Percentiles rank a stretch among this genome's conserved stretches.
These are phyloP conservation scores for Sarcophaga rosellei DNA, from an alignment of 2,888 invertebrate genomes.

Conservation along the genomic window DNA sequence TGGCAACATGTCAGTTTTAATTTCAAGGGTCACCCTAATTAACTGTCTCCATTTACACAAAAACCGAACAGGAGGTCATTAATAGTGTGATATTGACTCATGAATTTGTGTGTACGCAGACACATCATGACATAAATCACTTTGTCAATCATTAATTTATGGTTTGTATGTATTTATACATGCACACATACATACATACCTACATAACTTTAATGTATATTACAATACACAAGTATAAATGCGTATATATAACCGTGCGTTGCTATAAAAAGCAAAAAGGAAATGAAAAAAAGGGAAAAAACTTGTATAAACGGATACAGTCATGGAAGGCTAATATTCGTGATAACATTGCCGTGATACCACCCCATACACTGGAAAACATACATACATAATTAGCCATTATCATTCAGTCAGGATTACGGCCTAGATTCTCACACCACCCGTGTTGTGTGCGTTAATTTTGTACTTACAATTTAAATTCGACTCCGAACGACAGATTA, in stretches of 20 bases:
- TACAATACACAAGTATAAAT: neutral
- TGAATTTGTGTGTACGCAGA: neutral
- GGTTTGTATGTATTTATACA: conserved; percentile 39
- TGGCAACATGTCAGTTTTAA: too few species aligned
- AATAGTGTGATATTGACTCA: conserved; percentile 43
- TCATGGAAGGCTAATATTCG: too few species aligned
- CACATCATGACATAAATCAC: conserved; percentile 58
- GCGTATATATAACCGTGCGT: neutral
- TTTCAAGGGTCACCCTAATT: neutral
- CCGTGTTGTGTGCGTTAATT: too few species aligned
- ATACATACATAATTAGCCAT: too few species aligned
- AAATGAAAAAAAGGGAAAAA: neutral
- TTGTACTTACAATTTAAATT: too few species aligned
- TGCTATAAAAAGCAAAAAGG: neutral
- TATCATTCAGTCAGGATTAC: too few species aligned
- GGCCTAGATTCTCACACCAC: too few species aligned
- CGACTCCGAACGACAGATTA: too few species aligned
- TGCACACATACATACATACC: neutral
- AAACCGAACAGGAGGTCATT: neutral
- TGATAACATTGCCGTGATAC: too few species aligned
- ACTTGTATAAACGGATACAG: too few species aligned
- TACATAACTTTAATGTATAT: neutral
- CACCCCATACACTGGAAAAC: too few species aligned
- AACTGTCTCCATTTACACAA: neutral
- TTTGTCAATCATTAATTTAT: conserved; percentile 63